phyloP scores from a whole-genome alignment of 2,888 invertebrate genomes.

The Spodoptera littoralis region DNA sequence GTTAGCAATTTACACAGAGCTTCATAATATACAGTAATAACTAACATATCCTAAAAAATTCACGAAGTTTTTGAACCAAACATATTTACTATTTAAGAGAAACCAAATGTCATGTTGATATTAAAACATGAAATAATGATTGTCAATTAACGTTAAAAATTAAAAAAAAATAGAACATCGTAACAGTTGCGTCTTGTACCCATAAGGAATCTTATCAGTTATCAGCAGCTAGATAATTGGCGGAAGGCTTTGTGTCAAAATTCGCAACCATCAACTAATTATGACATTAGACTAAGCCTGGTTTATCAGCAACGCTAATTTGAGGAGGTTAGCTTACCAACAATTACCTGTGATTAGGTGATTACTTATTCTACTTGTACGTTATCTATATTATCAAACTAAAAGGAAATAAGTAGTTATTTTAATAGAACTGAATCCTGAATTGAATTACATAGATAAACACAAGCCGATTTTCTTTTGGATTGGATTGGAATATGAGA shows the following conservation, averaged over 20 bases:
- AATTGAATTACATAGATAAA: no score
- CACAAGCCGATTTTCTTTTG: no score
- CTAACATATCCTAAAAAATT: no score
- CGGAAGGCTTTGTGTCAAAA: constrained; percentile 19
- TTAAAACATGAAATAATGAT: no score
- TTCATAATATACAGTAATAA: no score
- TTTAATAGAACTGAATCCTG: no score
- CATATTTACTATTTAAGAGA: no score
- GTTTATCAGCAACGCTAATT: constrained; percentile 10
- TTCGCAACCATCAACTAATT: constrained; percentile 14
- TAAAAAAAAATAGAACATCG: background rate
- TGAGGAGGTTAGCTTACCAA: background rate
- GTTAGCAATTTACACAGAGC: no score
- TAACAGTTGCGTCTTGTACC: constrained; percentile 1
- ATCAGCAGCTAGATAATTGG: constrained; percentile 25
- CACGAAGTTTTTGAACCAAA: no score
- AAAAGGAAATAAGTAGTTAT: background rate
- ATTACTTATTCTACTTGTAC: background rate
- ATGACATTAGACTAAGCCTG: constrained; percentile 26
- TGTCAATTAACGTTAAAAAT: background rate
- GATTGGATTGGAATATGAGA: no score
- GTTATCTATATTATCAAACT: background rate
- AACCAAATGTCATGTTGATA: no score
- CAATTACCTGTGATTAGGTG: background rate
- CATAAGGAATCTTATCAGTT: constrained; percentile 33